Evolutionary conservation across 2,113 vertebrate species (phyloP).

Genomic region (Engystomops pustulosus): DNA sequence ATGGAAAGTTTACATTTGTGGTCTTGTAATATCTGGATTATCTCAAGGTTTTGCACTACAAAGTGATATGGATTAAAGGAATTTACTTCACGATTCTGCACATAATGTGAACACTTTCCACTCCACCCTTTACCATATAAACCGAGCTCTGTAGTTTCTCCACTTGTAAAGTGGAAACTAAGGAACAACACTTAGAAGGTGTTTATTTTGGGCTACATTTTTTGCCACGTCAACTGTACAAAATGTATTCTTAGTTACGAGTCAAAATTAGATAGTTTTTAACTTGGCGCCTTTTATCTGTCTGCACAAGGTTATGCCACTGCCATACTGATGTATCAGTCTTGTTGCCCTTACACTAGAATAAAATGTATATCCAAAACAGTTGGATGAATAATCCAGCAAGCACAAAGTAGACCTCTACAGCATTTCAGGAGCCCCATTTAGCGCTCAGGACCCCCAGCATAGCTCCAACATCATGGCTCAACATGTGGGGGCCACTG

Average conservation of each 20-base stretch:
- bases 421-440: too few species aligned
- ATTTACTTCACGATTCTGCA: neutral
- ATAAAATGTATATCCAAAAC: too few species aligned
- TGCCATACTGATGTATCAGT: too few species aligned
- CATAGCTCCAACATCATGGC: too few species aligned
- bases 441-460: too few species aligned
- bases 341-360: too few species aligned
- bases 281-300: neutral
- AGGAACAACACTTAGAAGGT: neutral
- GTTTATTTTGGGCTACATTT: slow-evolving; percentile 12
- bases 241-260: neutral
- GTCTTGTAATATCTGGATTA: neutral
- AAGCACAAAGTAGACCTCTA: too few species aligned
- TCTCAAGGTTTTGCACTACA: neutral
- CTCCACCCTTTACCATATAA: neutral
- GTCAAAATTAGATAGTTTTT: neutral
- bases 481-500: too few species aligned
- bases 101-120: neutral
- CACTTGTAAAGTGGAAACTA: neutral
- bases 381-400: too few species aligned
- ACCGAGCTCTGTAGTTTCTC: neutral
- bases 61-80: neutral
- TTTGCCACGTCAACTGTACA: neutral
- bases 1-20: neutral
- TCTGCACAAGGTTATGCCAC: neutral